These are phyloP conservation scores for Darevskia mixta DNA, from an alignment of 2,797 vertebrate genomes.

Conservation along the genomic window DNA sequence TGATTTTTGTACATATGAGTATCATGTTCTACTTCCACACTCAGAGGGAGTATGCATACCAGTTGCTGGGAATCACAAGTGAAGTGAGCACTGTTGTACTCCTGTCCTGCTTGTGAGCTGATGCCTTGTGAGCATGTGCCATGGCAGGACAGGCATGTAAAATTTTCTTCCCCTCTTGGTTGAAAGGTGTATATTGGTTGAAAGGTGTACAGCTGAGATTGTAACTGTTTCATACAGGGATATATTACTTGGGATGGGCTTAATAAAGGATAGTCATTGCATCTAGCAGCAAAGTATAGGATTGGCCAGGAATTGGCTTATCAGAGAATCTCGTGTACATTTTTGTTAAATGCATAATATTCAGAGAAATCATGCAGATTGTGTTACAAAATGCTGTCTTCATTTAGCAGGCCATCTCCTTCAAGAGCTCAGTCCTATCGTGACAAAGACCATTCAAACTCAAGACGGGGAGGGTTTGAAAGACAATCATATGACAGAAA, in stretches of 20 bases:
- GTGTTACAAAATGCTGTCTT: slow-evolving; percentile 17
- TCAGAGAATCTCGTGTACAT: neutral
- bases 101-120: too few species aligned
- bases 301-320: neutral
- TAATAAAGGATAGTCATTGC: neutral
- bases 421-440: slow-evolving; percentile 83
- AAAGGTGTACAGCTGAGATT: too few species aligned
- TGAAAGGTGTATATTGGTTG: too few species aligned
- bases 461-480: slow-evolving; percentile 88
- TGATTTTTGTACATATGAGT: neutral
- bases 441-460: slow-evolving; percentile 86
- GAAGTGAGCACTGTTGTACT: too few species aligned
- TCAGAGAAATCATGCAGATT: neutral
- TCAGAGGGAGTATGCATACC: too few species aligned
- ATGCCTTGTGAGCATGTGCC: too few species aligned
- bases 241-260: neutral
- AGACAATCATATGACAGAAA: slow-evolving; percentile 88
- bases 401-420: slow-evolving; percentile 78
- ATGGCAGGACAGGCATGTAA: too few species aligned
- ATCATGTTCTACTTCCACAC: neutral
- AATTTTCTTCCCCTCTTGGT: too few species aligned
- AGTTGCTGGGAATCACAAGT: too few species aligned
- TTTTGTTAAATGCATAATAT: neutral
- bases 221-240: neutral
- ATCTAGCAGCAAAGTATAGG: neutral